Evolutionary conservation across 2,113 vertebrate species (phyloP).

Genomic region (Glareola pratincola): DNA sequence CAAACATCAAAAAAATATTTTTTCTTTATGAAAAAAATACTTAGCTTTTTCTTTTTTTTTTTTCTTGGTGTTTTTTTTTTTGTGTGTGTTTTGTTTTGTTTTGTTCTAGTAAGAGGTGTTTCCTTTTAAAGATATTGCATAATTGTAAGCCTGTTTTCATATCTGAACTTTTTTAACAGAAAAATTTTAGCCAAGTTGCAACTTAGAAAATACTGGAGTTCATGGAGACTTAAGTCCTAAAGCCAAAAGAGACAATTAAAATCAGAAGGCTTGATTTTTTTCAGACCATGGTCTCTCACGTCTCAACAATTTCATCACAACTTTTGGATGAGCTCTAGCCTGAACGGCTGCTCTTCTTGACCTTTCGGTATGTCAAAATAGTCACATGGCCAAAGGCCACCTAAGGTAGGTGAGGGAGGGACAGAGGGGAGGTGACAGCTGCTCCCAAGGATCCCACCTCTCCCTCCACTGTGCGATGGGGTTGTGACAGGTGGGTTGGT

Average conservation of each 20-base stretch:
- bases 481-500: neutral
- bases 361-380: neutral
- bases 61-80: no score
- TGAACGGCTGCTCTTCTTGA: neutral
- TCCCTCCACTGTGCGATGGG: neutral
- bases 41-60: neutral
- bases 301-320: neutral
- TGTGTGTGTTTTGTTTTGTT: no score
- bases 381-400: neutral
- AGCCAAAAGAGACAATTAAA: neutral
- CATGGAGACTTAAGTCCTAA: neutral
- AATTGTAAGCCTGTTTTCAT: neutral
- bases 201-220: neutral
- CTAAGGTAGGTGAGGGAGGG: rapidly evolving
- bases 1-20: neutral
- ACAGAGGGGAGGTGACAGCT: neutral
- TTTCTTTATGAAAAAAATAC: neutral
- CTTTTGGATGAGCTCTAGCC: neutral
- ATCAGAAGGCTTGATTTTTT: neutral
- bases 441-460: neutral
- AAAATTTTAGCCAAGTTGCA: neutral
- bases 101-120: neutral
- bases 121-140: neutral
- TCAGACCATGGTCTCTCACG: neutral
- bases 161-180: neutral